phyloP scores from a whole-genome alignment of 2,113 vertebrate genomes.

The Brachypteracias leptosomus region DNA sequence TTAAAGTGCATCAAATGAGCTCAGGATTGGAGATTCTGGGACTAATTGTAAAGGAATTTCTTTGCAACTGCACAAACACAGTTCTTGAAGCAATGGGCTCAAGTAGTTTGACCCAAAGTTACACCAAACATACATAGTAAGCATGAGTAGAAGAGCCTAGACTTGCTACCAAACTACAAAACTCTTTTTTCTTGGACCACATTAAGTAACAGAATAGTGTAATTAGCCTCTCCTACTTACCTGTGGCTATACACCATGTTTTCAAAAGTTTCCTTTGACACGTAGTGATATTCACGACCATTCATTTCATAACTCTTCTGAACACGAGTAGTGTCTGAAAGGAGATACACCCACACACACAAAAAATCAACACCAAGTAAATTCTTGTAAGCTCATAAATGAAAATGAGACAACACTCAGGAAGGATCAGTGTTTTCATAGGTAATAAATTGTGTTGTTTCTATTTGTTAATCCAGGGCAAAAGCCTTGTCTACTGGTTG shows the following conservation, averaged over 20 bases:
- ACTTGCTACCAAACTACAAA: neutral
- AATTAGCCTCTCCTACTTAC: constrained; percentile 59
- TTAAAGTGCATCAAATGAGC: neutral
- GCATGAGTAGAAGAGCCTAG: neutral
- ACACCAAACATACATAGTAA: neutral
- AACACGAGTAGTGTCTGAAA: constrained; percentile 87
- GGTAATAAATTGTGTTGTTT: neutral
- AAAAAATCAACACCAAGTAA: neutral
- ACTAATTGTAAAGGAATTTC: neutral
- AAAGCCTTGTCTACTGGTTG: neutral
- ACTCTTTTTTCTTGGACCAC: neutral
- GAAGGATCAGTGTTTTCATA: neutral
- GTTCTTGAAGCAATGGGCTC: neutral
- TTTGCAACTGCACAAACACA: neutral
- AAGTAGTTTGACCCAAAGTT: neutral
- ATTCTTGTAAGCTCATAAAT: neutral
- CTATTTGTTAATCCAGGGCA: neutral
- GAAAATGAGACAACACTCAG: neutral
- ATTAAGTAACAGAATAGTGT: neutral
- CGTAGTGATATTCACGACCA: constrained; percentile 93
- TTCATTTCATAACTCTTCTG: constrained; percentile 89
- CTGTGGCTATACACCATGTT: constrained; percentile 88
- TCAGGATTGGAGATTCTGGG: neutral
- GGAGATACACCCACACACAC: neutral
- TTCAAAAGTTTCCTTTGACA: constrained; percentile 88